These are phyloP conservation scores for Anastrepha ludens DNA, from an alignment of 1,140 invertebrate species.

Conservation along the genomic window DNA sequence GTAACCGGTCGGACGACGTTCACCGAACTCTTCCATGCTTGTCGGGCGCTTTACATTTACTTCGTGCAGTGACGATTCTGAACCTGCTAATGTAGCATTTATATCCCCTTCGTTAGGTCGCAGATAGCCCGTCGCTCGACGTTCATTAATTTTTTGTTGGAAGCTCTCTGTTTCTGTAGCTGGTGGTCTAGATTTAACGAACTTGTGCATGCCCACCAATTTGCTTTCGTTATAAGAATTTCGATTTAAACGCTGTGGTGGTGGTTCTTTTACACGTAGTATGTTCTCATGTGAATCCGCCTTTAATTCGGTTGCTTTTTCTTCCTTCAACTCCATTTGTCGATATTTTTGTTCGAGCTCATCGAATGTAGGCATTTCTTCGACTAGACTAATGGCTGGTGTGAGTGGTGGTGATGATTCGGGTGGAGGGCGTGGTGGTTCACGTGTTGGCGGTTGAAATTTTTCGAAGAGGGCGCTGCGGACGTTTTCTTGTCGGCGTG, in stretches of 20 bases:
- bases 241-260: slow-evolving; percentile 53
- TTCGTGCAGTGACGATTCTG: not conserved
- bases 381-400: slow-evolving; percentile 60
- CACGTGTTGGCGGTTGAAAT: slow-evolving; percentile 63
- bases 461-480: slow-evolving; percentile 13
- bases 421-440: slow-evolving; percentile 64
- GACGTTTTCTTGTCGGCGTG: not conserved
- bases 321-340: slow-evolving; percentile 62
- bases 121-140: slow-evolving; percentile 37
- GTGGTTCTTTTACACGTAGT: not conserved
- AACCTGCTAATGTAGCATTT: slow-evolving; percentile 13
- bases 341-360: slow-evolving; percentile 63
- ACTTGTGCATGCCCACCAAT: slow-evolving; percentile 22
- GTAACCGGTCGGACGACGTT: slow-evolving; percentile 55
- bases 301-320: not conserved
- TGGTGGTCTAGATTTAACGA: slow-evolving; percentile 45
- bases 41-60: not conserved
- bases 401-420: not conserved
- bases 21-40: slow-evolving; percentile 40
- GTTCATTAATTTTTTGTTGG: slow-evolving; percentile 47
- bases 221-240: slow-evolving; percentile 11
- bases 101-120: slow-evolving; percentile 43
- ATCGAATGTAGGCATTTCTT: slow-evolving; percentile 64
- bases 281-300: not conserved
- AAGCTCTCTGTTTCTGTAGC: not conserved